Base-by-base conservation (phyloP, 1,140 invertebrate species). In the Brachionus sp. region DNA sequence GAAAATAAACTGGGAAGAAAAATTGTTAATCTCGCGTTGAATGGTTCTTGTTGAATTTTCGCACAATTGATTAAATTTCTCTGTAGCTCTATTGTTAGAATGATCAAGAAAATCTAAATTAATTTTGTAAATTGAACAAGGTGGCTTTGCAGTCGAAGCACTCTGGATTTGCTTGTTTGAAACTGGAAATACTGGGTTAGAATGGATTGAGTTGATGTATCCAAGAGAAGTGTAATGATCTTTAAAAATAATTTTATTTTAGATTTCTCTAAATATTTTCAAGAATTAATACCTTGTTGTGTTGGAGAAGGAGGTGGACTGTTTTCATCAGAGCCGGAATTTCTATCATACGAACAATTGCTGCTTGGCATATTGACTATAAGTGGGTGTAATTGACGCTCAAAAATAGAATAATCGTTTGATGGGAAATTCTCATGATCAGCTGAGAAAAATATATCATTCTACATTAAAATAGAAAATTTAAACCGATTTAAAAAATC, bases 41-140 rank as follows among this genome's bases (percentile, higher is more conserved):
- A 80, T 80, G 9, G 23, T 80, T 25, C 77, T 25, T 6, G 50
- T 80, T 80, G 77, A 80, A 80, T 62, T 80, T 80, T 80, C 77
- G 16, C 77, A 80, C 25, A 80, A 25, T 25, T 80, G 77, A 39
- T 62, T 80, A 35, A 80, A 80, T 42, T 80, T 80, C 16, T 80
- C 77, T 6, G 25, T 80, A 13, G 46, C 35, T 75, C 29, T 75
- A 25, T 13, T 13, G 37, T 62, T 80, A 25, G 77, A 80, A 23
- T 80, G 46, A 25, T 62, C 25, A 25, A 80, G 39, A 62, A 80
- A 80, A 29, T 57, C 50, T 13, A 80, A 35, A 35, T 62, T 80
- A 35, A 80, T 62, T 37, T 66, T 57, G 39, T 62, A 80, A 19
- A 80, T 57, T 13, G 77, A 62, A 66, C 46, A 80, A 10, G 77